Percentiles rank a stretch among this genome's conserved stretches.
phyloP scores from a whole-genome alignment of 2,888 invertebrate species.

The Hetaerina titia region DNA sequence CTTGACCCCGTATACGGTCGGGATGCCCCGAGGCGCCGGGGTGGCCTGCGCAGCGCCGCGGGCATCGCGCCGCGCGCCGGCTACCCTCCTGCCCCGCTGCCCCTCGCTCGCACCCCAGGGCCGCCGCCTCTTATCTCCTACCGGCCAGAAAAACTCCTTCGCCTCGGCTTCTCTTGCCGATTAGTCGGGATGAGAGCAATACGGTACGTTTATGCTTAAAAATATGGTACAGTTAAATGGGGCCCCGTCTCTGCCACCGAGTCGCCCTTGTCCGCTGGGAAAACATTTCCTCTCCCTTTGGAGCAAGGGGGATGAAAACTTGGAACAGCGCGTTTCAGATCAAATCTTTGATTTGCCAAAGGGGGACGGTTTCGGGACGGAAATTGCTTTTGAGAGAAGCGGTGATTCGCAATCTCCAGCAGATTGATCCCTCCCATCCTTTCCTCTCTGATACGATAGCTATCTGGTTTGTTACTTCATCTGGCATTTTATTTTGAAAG shows the following conservation, averaged over 20 bases:
- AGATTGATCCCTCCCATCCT: background rate
- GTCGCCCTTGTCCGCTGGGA: background rate
- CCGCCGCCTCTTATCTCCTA: constrained; percentile 37
- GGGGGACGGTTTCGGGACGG: constrained; percentile 39
- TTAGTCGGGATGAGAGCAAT: constrained; percentile 63
- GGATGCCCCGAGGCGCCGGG: constrained; percentile 67
- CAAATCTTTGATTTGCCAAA: constrained; percentile 19
- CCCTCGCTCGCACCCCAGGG: constrained; percentile 29
- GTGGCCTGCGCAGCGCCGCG: constrained; percentile 60
- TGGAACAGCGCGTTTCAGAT: constrained; percentile 39
- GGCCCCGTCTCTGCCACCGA: background rate
- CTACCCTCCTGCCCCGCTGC: constrained; percentile 55
- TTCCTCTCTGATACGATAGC: constrained; percentile 36
- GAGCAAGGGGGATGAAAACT: background rate
- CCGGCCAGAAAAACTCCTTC: constrained; percentile 2
- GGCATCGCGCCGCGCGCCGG: constrained; percentile 57
- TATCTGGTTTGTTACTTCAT: constrained; percentile 26
- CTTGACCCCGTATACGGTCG: constrained; percentile 56
- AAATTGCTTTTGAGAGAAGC: constrained; percentile 62
- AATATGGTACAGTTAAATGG: background rate
- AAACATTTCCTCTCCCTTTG: background rate
- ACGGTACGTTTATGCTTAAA: background rate
- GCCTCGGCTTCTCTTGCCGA: constrained; percentile 60
- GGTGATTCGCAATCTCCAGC: constrained; percentile 62
- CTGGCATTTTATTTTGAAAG: background rate